A percentile compares a stretch with the other conserved stretches of the same genome.
phyloP scores from a whole-genome alignment of 1,140 invertebrate genomes.

The Ceratitis capitata region DNA sequence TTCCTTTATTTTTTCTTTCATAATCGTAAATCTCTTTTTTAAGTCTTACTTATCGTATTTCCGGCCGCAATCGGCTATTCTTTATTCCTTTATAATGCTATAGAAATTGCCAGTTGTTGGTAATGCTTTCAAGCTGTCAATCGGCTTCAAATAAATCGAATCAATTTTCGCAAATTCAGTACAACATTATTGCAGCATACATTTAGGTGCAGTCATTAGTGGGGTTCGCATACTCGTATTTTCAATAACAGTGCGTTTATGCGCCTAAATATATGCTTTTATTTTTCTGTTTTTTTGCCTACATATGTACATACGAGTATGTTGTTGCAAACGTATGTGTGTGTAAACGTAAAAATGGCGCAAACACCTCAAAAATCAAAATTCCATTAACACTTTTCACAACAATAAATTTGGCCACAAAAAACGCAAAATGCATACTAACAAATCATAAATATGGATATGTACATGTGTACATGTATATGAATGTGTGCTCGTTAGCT shows the following conservation, averaged over 20 bases:
- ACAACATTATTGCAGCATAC: constrained; percentile 1
- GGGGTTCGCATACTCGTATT: too few relatives aligned
- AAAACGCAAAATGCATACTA: background rate
- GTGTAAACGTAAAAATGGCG: background rate
- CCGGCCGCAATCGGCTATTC: background rate
- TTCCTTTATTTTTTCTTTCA: too few relatives aligned
- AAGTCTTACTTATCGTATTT: background rate
- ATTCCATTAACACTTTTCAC: constrained; percentile 6
- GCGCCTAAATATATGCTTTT: background rate
- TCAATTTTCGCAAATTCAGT: background rate
- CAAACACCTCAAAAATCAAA: constrained; percentile 26
- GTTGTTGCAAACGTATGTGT: background rate
- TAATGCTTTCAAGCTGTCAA: constrained; percentile 14
- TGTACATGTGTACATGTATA: background rate
- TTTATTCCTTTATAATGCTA: background rate
- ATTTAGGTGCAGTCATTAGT: background rate
- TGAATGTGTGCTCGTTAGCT: background rate
- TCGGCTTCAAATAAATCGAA: constrained; percentile 19
- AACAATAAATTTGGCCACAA: background rate
- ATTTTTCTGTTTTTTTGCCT: too few relatives aligned
- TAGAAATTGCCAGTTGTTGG: background rate
- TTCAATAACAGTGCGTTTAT: background rate
- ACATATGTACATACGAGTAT: background rate
- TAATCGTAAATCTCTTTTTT: background rate
- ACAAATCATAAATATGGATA: too few relatives aligned